Base-by-base conservation (phyloP, 30 jellyfish, hydroid and myxozoan genomes). In the Hydractinia echinata region DNA sequence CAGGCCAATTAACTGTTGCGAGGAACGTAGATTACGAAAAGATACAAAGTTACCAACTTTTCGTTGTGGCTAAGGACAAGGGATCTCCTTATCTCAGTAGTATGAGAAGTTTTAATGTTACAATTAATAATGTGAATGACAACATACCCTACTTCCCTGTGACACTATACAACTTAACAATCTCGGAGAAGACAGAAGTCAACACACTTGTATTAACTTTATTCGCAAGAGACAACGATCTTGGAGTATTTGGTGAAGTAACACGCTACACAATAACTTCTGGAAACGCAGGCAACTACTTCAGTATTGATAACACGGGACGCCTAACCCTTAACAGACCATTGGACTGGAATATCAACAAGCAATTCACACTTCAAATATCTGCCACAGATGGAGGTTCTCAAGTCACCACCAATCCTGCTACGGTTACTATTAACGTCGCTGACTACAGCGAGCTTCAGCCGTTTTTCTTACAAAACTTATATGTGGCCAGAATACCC, bases 41-140 rank as follows among this genome's bases (percentile, higher is more conserved):
- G 21, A 77, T 54, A n/a, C 96, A 92, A 77, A 55, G 19, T 13
- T 77, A 78, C 52, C 85, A 87, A 18, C 73, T 92, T 21, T 68
- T 87, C 30, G 95, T 73, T 11, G 81, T 84, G 18, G 98, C 87
- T 11, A 67, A 82, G 81, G 98, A 92, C 55, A 55, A 39, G 16
- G 98, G 96, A 6, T 76, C 91, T 5, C 98, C 98, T 11, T 91
- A 81, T 50, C 76, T 92, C 8, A 81, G 87, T 56, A 20, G 89
- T 8, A 72, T 86, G 16, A 81, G 71, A 79, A 66, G 61, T 6
- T 68, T 92, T 44, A 70, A 61, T 19, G 62, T 90, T 3, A 55
- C 5, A 64, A 86, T 90, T 51, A 77, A 74, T 44, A 90, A 92
- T 58, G 74, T 86, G 68, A 92, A 92, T 49, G 98, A 92, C 81